Percentiles rank a stretch among this genome's conserved stretches.
Conservation (phyloP, 2,113 vertebrate species). For the cattle (Bos taurus) region ARS-UCD2.0 NC_037342.1:7927501-7928000, state of each 20-base stretch:
- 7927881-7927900: background rate
- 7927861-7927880: background rate
- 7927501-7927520: background rate
- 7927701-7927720: background rate
- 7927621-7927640: background rate
- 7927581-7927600: background rate
- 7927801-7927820: background rate
- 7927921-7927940: background rate
- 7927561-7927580: background rate
- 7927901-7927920: background rate
- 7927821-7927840: background rate
- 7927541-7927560: background rate
- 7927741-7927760: background rate
- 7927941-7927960: background rate
- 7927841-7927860: background rate
- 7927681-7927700: background rate
- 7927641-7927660: background rate
- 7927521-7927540: background rate
- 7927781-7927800: background rate
- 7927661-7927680: background rate
- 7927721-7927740: background rate
- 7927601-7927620: background rate
- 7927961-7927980: background rate
- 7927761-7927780: background rate
- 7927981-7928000: background rate